Percentiles rank a stretch among this genome's conserved stretches.
phyloP scores from a whole-genome alignment of 2,888 invertebrate genomes.

The Drosophila anomalata region DNA sequence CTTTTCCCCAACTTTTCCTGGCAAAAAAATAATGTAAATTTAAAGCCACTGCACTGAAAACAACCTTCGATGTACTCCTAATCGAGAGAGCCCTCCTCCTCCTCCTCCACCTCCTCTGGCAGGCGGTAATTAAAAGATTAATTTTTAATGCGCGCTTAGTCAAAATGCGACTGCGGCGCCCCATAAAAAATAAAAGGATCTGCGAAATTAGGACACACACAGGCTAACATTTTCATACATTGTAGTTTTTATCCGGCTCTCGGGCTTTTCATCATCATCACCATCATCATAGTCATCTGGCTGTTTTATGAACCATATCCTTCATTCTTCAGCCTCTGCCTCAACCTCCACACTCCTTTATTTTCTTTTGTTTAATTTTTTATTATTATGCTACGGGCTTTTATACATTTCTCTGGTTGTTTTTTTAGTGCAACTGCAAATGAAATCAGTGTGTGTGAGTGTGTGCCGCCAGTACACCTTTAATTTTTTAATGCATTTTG shows the following conservation, averaged over 20 bases:
- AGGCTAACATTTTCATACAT: slow-evolving; percentile 34
- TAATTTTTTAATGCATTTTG: slow-evolving; percentile 65
- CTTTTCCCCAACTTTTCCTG: not conserved
- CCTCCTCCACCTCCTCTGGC: slow-evolving; percentile 4
- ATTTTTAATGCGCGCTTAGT: slow-evolving; percentile 73
- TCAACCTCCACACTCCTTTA: slow-evolving; percentile 20
- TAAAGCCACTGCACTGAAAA: not conserved
- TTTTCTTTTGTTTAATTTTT: slow-evolving; percentile 64
- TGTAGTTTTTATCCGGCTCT: slow-evolving; percentile 61
- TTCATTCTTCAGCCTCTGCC: not conserved
- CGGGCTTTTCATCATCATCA: slow-evolving; percentile 51
- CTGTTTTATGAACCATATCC: slow-evolving; percentile 53
- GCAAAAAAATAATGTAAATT: too few relatives aligned
- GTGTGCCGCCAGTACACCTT: slow-evolving; percentile 43
- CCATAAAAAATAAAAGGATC: slow-evolving; percentile 57
- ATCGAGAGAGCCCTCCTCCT: slow-evolving; percentile 22
- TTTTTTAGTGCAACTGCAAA: slow-evolving; percentile 48
- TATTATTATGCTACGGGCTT: slow-evolving; percentile 55
- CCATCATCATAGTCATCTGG: slow-evolving; percentile 28
- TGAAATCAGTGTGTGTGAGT: slow-evolving; percentile 33
- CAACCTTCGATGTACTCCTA: slow-evolving; percentile 7
- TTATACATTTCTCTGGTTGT: slow-evolving; percentile 10
- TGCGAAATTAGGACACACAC: slow-evolving; percentile 26
- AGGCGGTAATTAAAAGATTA: slow-evolving; percentile 74
- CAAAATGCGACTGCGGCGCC: slow-evolving; percentile 30